Evolutionary conservation across 2,113 vertebrate species (phyloP).

Genomic region (Pogonocichla stellata): DNA sequence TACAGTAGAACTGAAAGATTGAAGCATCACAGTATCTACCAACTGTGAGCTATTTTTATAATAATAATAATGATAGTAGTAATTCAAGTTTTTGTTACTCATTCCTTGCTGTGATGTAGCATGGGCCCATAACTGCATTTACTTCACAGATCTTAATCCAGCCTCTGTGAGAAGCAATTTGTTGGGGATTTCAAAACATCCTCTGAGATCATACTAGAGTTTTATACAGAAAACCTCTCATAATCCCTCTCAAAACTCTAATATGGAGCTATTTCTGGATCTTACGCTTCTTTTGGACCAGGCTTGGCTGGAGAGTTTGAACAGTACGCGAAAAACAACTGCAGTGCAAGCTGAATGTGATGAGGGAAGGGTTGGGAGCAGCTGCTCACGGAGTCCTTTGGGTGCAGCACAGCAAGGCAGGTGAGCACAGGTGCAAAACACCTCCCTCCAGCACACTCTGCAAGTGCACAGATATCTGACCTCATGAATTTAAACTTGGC

Average conservation of each 20-base stretch:
- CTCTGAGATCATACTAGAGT: slow-evolving; percentile 3
- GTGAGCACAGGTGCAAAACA: not conserved
- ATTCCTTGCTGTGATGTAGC: not conserved
- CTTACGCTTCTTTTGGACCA: not conserved
- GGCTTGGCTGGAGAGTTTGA: not conserved
- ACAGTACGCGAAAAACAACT: fast-evolving
- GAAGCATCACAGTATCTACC: not conserved
- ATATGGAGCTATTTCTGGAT: not conserved
- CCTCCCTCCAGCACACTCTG: not conserved
- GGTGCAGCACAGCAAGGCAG: not conserved
- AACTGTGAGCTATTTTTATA: not conserved
- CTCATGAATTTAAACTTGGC: not conserved
- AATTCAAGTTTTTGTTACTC: not conserved
- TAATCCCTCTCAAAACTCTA: slow-evolving; percentile 24
- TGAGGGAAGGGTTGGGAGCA: not conserved
- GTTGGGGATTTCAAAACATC: slow-evolving; percentile 34
- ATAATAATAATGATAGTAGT: not conserved
- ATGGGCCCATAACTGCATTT: not conserved
- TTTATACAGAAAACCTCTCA: not conserved
- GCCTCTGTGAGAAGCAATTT: not conserved
- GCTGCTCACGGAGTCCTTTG: not conserved
- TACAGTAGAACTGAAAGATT: not conserved
- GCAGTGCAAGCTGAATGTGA: not conserved
- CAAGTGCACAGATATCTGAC: not conserved
- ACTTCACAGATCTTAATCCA: slow-evolving; percentile 5